phyloP scores from a whole-genome alignment of 2,797 vertebrate species.

The Salmo trutta region DNA sequence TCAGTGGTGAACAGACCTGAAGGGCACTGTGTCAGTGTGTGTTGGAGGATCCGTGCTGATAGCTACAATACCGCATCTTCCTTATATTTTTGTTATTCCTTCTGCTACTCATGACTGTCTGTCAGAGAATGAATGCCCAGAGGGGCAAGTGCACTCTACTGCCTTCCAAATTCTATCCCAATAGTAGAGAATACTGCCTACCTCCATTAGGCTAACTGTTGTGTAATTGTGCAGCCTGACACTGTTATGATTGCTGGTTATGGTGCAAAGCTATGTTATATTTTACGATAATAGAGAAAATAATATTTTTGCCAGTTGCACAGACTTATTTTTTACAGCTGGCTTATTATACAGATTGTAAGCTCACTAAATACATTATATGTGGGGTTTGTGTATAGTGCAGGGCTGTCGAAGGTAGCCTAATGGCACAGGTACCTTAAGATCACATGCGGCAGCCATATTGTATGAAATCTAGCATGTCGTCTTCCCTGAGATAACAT shows the following conservation, averaged over 20 bases:
- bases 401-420: no score
- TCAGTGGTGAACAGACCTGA: slow-evolving; percentile 39
- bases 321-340: background rate
- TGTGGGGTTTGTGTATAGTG: no score
- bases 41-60: slow-evolving; percentile 37
- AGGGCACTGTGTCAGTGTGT: slow-evolving; percentile 39
- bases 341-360: background rate
- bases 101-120: slow-evolving; percentile 8
- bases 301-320: no score
- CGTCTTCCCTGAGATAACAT: background rate
- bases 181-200: background rate
- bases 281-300: no score
- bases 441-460: background rate
- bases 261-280: background rate
- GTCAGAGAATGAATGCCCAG: slow-evolving; percentile 5
- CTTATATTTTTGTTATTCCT: slow-evolving; percentile 5
- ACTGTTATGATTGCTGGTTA: background rate
- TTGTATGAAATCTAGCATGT: background rate
- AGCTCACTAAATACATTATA: no score
- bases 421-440: no score
- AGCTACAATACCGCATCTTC: background rate
- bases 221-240: background rate
- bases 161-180: background rate
- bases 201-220: background rate
- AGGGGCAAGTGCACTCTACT: background rate